A percentile compares a stretch with the other conserved stretches of the same genome.
phyloP scores from a whole-genome alignment of 2,797 vertebrate genomes.

The Gallinago solitaria region DNA sequence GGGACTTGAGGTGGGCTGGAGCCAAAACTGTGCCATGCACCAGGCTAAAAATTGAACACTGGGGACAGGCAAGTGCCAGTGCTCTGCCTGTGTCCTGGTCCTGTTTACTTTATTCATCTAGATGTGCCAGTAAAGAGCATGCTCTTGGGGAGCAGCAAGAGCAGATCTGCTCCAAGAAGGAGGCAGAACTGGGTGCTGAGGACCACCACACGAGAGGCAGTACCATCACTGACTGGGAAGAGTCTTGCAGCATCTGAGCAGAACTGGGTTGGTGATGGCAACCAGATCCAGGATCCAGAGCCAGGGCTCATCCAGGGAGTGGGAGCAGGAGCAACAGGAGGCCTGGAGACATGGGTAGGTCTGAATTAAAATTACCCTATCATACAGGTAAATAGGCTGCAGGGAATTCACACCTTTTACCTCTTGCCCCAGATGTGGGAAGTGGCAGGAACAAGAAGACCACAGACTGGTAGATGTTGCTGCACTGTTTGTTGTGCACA shows the following conservation, averaged over 20 bases:
- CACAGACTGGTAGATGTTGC: neutral
- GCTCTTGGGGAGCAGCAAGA: neutral
- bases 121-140: neutral
- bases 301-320: neutral
- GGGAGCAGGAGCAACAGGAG: neutral
- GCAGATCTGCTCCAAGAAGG: neutral
- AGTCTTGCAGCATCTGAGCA: neutral
- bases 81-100: neutral
- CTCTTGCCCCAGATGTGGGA: neutral
- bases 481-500: neutral
- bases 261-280: accelerated
- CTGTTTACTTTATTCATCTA: neutral
- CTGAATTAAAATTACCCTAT: neutral
- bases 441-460: neutral
- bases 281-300: neutral
- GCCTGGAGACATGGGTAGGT: neutral
- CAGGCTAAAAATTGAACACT: neutral
- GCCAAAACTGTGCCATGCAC: neutral
- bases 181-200: neutral
- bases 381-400: neutral
- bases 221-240: accelerated
- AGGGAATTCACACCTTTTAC: neutral
- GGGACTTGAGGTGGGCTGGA: too few species aligned
- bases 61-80: neutral
- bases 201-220: neutral